A percentile compares a stretch with the other conserved stretches of the same genome.
Evolutionary conservation across 2,797 vertebrate species (phyloP).

Genomic region (Hyperoplus lanceolatus): DNA sequence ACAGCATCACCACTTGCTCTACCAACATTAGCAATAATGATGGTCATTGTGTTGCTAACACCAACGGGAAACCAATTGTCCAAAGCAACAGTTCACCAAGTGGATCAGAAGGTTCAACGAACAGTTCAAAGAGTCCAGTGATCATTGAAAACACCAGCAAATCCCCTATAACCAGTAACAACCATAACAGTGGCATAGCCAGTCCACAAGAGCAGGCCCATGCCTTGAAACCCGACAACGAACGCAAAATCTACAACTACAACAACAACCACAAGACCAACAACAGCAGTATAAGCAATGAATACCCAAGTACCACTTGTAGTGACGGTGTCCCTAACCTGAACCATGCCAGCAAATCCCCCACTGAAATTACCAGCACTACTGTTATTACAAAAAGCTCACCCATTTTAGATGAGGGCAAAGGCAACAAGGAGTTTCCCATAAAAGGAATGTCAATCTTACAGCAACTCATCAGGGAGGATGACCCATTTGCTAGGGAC

Average conservation of each 20-base stretch:
- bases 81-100: constrained; percentile 63
- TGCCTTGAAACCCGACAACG: constrained; percentile 43
- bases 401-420: constrained; percentile 71
- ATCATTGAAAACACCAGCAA: constrained; percentile 83
- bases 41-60: constrained; percentile 69
- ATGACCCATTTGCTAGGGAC: constrained; percentile 69
- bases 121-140: constrained; percentile 71
- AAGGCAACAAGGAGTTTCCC: constrained; percentile 81
- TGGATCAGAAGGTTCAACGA: constrained; percentile 60
- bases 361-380: constrained; percentile 79
- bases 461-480: constrained; percentile 82
- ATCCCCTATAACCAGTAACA: constrained; percentile 72
- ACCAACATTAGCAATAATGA: constrained; percentile 79
- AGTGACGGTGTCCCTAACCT: constrained; percentile 75
- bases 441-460: constrained; percentile 83
- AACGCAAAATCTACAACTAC: constrained; percentile 73
- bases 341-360: constrained; percentile 83
- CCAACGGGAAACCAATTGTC: constrained; percentile 62
- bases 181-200: constrained; percentile 64
- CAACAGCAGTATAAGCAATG: constrained; percentile 79
- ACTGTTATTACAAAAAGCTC: constrained; percentile 79
- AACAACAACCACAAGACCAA: constrained; percentile 82
- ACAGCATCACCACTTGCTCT: constrained; percentile 67
- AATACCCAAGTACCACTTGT: constrained; percentile 72
- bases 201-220: constrained; percentile 66